These are phyloP conservation scores for Capreolus pygargus DNA, from an alignment of 2,113 vertebrate species.

Conservation along the genomic window DNA sequence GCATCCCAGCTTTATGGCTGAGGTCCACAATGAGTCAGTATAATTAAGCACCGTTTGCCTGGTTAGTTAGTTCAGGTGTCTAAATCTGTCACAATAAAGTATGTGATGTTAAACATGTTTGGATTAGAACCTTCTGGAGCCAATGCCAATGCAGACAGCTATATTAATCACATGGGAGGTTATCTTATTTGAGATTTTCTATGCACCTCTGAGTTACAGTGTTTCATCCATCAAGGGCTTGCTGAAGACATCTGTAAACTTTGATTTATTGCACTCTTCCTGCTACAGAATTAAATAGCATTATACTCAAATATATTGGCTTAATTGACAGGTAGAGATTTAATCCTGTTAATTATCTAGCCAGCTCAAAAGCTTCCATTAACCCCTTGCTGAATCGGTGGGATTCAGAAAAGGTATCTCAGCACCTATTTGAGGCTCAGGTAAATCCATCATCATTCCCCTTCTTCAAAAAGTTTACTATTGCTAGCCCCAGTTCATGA, in stretches of 20 bases:
- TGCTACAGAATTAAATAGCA: slow-evolving; percentile 79
- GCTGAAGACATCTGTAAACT: slow-evolving; percentile 78
- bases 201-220: slow-evolving; percentile 65
- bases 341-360: slow-evolving; percentile 78
- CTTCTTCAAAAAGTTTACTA: background rate
- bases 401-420: background rate
- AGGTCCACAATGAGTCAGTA: slow-evolving; percentile 60
- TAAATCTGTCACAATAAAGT: slow-evolving; percentile 72
- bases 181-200: slow-evolving; percentile 81
- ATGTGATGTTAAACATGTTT: slow-evolving; percentile 67
- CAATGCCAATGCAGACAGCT: slow-evolving; percentile 78
- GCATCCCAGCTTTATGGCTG: slow-evolving; percentile 49
- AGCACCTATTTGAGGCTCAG: background rate
- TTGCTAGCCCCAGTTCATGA: background rate
- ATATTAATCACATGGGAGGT: slow-evolving; percentile 80
- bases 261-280: slow-evolving; percentile 82
- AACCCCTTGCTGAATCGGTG: slow-evolving; percentile 67
- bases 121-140: slow-evolving; percentile 75
- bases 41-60: slow-evolving; percentile 72
- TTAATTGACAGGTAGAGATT: slow-evolving; percentile 82
- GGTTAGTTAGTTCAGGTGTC: slow-evolving; percentile 74
- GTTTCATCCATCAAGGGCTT: slow-evolving; percentile 81
- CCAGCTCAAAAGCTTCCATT: slow-evolving; percentile 62
- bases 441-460: background rate
- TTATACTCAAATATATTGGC: slow-evolving; percentile 73